phyloP scores from a whole-genome alignment of 2,797 vertebrate genomes.

The Danio tinwini region DNA sequence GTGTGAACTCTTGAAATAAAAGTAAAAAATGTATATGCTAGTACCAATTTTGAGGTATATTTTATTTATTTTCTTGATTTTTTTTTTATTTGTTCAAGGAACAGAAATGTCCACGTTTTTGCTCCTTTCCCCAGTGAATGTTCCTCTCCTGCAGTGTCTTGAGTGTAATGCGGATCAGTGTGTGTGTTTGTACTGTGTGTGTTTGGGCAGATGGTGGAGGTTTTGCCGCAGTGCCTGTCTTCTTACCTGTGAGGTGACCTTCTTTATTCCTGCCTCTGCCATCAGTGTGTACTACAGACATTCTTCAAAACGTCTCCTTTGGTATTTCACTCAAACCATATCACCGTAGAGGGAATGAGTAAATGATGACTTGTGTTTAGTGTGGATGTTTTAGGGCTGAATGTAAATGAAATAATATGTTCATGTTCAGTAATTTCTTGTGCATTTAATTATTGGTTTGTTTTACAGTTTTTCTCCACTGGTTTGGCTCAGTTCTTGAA shows the following conservation, averaged over 20 bases:
- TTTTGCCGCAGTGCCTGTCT: constrained; percentile 72
- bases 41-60: too few species aligned
- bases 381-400: background rate
- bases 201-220: constrained; percentile 70
- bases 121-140: too few species aligned
- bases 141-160: too few species aligned
- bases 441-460: background rate
- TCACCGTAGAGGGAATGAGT: background rate
- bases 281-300: constrained; percentile 55
- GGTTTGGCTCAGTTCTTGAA: too few species aligned
- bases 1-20: too few species aligned
- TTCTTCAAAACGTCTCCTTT: background rate
- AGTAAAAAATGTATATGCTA: too few species aligned
- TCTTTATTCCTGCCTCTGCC: constrained; percentile 64
- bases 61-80: too few species aligned
- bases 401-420: background rate
- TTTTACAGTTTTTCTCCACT: too few species aligned
- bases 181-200: background rate
- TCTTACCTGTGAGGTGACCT: constrained; percentile 72
- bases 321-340: background rate
- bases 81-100: too few species aligned
- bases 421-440: background rate
- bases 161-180: too few species aligned
- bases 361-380: background rate
- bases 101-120: too few species aligned